Evolutionary conservation across 2,888 invertebrate species (phyloP).

Genomic region (Penaeus monodon): DNA sequence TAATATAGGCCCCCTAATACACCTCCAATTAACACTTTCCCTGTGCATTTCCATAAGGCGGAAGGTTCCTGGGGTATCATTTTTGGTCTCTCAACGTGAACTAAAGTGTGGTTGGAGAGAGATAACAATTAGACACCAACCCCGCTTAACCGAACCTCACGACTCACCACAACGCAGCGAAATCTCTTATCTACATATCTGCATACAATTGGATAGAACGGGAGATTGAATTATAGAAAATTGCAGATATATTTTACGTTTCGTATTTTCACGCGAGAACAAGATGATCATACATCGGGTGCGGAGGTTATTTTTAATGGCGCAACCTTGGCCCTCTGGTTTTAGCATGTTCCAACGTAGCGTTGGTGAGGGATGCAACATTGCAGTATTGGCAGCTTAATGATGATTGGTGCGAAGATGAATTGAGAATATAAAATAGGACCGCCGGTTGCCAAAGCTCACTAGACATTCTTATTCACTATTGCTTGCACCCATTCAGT

Average conservation of each 20-base stretch:
- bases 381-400: conserved; percentile 11
- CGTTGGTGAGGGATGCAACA: neutral
- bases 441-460: too few species aligned
- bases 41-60: neutral
- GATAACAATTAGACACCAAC: conserved; percentile 19
- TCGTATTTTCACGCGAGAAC: too few species aligned
- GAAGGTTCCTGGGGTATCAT: neutral
- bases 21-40: neutral
- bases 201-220: too few species aligned
- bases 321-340: neutral
- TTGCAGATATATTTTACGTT: neutral
- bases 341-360: neutral
- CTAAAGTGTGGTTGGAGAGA: conserved; percentile 11
- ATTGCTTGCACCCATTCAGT: too few species aligned
- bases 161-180: neutral
- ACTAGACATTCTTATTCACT: too few species aligned
- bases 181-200: too few species aligned
- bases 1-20: neutral
- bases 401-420: conserved; percentile 20
- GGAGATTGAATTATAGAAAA: neutral
- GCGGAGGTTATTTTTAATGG: neutral
- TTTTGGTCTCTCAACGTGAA: neutral
- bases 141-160: neutral
- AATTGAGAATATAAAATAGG: conserved; percentile 10
- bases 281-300: too few species aligned